A percentile compares a stretch with the other conserved stretches of the same genome.
Conservation (phyloP, 2,888 invertebrate species). For the Eulithis prunata region DNA sequence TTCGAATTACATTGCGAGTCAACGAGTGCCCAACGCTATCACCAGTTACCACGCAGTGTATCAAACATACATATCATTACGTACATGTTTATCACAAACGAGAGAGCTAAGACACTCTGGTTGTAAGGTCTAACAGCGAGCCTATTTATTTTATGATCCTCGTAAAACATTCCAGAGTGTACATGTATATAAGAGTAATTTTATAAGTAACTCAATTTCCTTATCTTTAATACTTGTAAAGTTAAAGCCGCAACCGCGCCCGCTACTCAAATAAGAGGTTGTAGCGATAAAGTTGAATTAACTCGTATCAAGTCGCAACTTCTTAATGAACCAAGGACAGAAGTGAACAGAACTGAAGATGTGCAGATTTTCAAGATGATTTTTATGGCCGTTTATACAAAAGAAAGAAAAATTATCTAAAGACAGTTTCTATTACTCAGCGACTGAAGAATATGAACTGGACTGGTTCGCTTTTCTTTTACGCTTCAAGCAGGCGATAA, state of each 20-base stretch:
- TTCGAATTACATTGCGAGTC: too few species aligned
- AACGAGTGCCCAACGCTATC: too few species aligned
- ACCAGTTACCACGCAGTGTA: too few species aligned
- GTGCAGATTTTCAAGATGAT: too few species aligned
- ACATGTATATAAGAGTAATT: constrained; percentile 12
- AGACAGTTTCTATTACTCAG: too few species aligned
- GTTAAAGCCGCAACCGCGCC: constrained; percentile 13
- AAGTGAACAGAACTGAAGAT: too few species aligned
- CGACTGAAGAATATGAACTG: too few species aligned
- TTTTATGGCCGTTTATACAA: too few species aligned
- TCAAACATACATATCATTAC: not conserved
- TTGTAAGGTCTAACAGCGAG: not conserved
- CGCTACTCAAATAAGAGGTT: constrained; percentile 19
- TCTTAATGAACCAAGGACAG: constrained; percentile 5
- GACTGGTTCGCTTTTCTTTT: not conserved
- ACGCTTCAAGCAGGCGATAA: constrained; percentile 4
- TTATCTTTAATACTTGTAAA: constrained; percentile 30
- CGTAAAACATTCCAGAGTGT: constrained; percentile 12
- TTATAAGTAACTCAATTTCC: constrained; percentile 15
- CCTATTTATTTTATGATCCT: constrained; percentile 4
- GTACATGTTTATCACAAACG: not conserved
- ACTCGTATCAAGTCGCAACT: constrained; percentile 10
- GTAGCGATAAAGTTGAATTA: constrained; percentile 9
- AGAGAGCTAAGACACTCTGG: not conserved
- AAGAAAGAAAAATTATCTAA: too few species aligned